Base-by-base conservation (phyloP, 2,797 vertebrate species). In the Phrynocephalus forsythii region DNA sequence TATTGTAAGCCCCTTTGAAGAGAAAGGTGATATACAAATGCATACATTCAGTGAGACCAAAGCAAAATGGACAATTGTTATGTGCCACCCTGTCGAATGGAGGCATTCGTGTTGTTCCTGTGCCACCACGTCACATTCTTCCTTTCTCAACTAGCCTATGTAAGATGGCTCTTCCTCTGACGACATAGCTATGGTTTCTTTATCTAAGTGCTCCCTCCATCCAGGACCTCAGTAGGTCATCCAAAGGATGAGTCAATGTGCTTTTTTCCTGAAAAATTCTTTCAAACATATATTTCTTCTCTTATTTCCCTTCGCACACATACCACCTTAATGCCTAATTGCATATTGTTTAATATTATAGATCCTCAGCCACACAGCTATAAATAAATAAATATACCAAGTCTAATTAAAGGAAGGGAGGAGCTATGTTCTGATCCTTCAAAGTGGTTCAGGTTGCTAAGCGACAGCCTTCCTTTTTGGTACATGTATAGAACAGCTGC, bases 301-400 rank as follows among this genome's bases (percentile, higher is more conserved):
- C 52, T 38, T n/a, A 26, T 26, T 79, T 22, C 38, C 18, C 63
- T 38, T 26, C 48, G 33, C 33, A 33, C 33, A 33, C 33, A 33
- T 33, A 33, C 33, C 33, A 33, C 33, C 44, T 60, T 38, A 84
- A 60, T 60, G 22, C 38, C 60, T 26, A 84, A 66, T 28, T 22
- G 18, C 38, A 66, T 50, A 26, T 48, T 8, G 16, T 77, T 85
- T 15, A 24, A 80, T 66, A 38, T 33, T 66, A 16, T 80, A 26
- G 16, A 11, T 80, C 68, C 48, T 48, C 18, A 73, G 83, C 77
- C 60, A 75, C 52, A 44, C 81, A 6, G 6, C 24, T 67, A 82
- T 84, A 88, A 82, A 71, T 69, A 77, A 82, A 67, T 38, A 66
- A 86, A 71, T 80, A 67, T 67, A 22, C 77, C 48, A 80, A 67